phyloP scores from a whole-genome alignment of 2,888 invertebrate genomes.

The Yponomeuta malinellus region DNA sequence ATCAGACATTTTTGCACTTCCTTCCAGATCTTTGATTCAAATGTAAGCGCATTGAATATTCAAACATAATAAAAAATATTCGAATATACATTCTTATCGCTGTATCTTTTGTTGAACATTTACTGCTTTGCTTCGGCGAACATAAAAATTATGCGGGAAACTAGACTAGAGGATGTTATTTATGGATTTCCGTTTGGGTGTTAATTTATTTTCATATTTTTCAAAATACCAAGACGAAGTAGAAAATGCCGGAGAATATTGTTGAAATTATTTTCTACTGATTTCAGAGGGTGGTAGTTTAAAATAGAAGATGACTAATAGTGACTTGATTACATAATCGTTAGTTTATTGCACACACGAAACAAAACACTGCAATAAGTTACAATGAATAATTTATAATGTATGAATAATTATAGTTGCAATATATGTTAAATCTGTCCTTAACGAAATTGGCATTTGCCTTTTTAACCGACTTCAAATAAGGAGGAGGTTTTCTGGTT shows the following conservation, averaged over 20 bases:
- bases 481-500: no score
- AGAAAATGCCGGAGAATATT: conserved; percentile 30
- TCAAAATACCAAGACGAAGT: conserved; percentile 33
- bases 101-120: conserved; percentile 30
- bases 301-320: not conserved
- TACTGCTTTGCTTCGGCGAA: conserved; percentile 25
- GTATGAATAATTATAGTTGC: not conserved
- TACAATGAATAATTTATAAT: not conserved
- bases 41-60: conserved; percentile 4
- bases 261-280: not conserved
- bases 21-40: not conserved
- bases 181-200: conserved; percentile 42
- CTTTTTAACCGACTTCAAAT: no score
- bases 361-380: no score
- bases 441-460: no score
- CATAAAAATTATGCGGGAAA: conserved; percentile 33
- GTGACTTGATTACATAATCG: not conserved
- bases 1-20: not conserved
- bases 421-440: no score
- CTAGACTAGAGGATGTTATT: conserved; percentile 38
- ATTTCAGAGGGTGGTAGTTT: not conserved
- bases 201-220: conserved; percentile 50
- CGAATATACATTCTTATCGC: conserved; percentile 29
- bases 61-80: conserved; percentile 1
- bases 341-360: no score